Evolutionary conservation across 2,888 invertebrate species (phyloP), one percentile per base, ranked within the genome.

Genomic region (Eupithecia insigniata): DNA sequence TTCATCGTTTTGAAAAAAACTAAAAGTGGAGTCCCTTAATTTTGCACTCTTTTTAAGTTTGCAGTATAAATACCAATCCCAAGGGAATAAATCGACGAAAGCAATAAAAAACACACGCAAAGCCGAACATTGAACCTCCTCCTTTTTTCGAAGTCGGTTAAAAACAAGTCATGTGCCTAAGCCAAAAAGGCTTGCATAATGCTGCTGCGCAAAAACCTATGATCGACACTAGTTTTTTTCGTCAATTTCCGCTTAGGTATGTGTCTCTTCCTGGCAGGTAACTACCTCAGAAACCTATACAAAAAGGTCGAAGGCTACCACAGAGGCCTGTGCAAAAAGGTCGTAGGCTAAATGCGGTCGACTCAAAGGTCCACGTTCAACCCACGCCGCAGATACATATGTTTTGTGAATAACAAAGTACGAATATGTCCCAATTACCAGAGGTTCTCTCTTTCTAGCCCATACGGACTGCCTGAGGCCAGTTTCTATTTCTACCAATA

Each of bases 321-420:
- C 51, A 51, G 22, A 51, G 22, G 51, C n/a, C 51, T 22, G 10
- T 51, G 51, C 51, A 51, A 51, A 51, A 22, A 51, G 51, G 51
- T 51, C 46, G 46, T 18, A n/a, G 43, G 46, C 46, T 51, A 51
- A 51, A 51, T 51, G 51, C 22, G 51, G 51, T 51, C 51, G 51
- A 22, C 51, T 51, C 51, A 51, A 51, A 22, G 51, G 22, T 51
- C 51, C 51, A 22, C 12, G 46, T 51, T 22, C 22, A 12, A 51
- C 51, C 51, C 51, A 51, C 22, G 46, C n/a, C n/a, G 22, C 51
- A 51, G 12, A n/a, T n/a, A n/a, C n/a, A n/a, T n/a, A n/a, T n/a
- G n/a, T n/a, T n/a, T 43, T 43, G 43, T 43, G 18, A 43, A 43
- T 46, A 46, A 46, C 18, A 46, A 46, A 46, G n/a, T 46, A 46